Base-by-base conservation (phyloP, 2,888 invertebrate genomes). In the Eucera pruinosa region DNA sequence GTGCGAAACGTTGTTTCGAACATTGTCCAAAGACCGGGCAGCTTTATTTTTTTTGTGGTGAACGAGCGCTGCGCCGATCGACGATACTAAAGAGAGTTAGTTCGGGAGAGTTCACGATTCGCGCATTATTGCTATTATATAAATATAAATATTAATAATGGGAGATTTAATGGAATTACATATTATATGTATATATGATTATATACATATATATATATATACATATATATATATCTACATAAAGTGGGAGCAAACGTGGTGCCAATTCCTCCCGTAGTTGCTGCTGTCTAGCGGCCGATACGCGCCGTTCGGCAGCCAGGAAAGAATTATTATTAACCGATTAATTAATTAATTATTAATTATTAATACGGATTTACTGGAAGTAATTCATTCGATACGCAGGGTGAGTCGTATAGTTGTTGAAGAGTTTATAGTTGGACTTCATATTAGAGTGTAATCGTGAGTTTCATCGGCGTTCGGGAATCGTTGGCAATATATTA, bases 211-310 rank as follows among this genome's bases (percentile, higher is more conserved):
- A 54, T 50, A 71, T 69, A 70, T 60, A 27, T 54, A 78, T 72
- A 80, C 77, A 79, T 75, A 77, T 55, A n/a, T n/a, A n/a, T 71
- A 54, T 50, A 71, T 69, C 68, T 60, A 27, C 45, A 78, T 78
- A 86, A 84, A 83, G 86, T 89, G 92, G 91, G 92, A 91, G 91
- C 91, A 91, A 91, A 91, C 86, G 87, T 91, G 91, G 92, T 92
- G 92, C 92, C 91, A 92, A 92, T 91, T 89, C 82, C 90, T 91
- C 92, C 90, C 91, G 87, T 88, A 90, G 89, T 86, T 88, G 87
- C 81, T 86, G 88, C 87, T 75, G 82, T 71, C 82, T 85, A 82
- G 77, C 58, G 64, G 65, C 57, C 48, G 52, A 39, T 33, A 33
- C 43, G 18, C 13, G 57, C 66, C 54, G 58, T 75, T 70, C 61